phyloP scores from a whole-genome alignment of 1,140 invertebrate species.

The Orussus abietinus region DNA sequence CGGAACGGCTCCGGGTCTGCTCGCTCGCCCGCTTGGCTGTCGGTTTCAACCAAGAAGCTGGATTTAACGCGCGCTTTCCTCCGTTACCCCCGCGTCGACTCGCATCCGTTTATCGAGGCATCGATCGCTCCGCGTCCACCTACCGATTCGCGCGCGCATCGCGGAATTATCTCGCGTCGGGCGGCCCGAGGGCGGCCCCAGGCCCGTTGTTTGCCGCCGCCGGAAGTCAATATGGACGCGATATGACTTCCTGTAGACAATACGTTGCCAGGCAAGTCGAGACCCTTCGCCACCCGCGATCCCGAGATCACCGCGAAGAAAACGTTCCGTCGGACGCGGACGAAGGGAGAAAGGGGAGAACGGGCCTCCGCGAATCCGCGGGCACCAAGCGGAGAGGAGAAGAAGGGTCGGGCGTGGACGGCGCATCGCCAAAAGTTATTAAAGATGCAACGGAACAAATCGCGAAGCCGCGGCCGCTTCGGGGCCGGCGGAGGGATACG shows the following conservation, averaged over 20 bases:
- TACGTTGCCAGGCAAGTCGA: neutral
- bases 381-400: neutral
- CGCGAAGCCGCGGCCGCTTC: neutral
- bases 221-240: conserved; percentile 14
- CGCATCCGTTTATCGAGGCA: neutral
- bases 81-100: neutral
- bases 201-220: conserved; percentile 10
- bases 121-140: too few relatives aligned
- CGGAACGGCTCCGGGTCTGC: too few relatives aligned
- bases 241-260: conserved; percentile 6
- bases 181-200: neutral
- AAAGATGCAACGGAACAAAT: neutral
- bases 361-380: neutral
- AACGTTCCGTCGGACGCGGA: neutral
- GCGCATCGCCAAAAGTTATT: neutral
- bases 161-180: too few relatives aligned
- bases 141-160: too few relatives aligned
- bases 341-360: neutral
- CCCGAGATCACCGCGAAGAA: neutral
- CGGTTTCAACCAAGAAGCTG: too few relatives aligned
- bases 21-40: too few relatives aligned
- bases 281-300: neutral
- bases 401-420: neutral
- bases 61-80: neutral
- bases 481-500: neutral